Conservation (phyloP, 2,797 vertebrate species). For the Pogoniulus pusillus region DNA sequence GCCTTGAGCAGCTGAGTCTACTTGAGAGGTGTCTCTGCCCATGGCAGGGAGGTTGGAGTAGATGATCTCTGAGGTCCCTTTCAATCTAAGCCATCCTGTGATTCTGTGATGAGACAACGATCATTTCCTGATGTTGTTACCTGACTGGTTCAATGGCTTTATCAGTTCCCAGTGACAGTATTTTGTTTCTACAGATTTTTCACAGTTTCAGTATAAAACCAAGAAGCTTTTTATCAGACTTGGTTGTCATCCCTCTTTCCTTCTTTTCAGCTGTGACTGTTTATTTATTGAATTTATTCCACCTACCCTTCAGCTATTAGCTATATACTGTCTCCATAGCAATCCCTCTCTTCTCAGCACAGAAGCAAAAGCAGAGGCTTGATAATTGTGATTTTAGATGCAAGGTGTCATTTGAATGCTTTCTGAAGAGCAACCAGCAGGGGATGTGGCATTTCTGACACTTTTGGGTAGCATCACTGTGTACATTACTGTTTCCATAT, state of each 20-base stretch:
- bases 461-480: not conserved
- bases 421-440: slow-evolving; percentile 18
- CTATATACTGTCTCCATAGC: slow-evolving; percentile 66
- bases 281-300: slow-evolving; percentile 69
- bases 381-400: slow-evolving; percentile 54
- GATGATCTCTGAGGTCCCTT: too few relatives aligned
- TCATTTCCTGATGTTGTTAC: not conserved
- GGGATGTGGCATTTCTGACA: not conserved
- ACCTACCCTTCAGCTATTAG: slow-evolving; percentile 62
- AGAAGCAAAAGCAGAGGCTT: slow-evolving; percentile 22
- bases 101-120: not conserved
- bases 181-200: slow-evolving; percentile 28
- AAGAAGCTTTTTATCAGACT: slow-evolving; percentile 41
- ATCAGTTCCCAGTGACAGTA: slow-evolving; percentile 11
- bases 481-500: not conserved
- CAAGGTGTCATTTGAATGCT: slow-evolving; percentile 50
- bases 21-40: too few relatives aligned
- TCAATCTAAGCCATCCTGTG: too few relatives aligned
- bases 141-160: not conserved
- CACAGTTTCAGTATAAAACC: slow-evolving; percentile 43
- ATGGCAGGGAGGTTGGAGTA: too few relatives aligned
- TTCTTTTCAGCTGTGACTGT: slow-evolving; percentile 47
- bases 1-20: too few relatives aligned
- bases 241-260: slow-evolving; percentile 15
- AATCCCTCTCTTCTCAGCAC: slow-evolving; percentile 45